Evolutionary conservation across 2,888 invertebrate genomes (phyloP).

Genomic region (Willowsia nigromaculata): DNA sequence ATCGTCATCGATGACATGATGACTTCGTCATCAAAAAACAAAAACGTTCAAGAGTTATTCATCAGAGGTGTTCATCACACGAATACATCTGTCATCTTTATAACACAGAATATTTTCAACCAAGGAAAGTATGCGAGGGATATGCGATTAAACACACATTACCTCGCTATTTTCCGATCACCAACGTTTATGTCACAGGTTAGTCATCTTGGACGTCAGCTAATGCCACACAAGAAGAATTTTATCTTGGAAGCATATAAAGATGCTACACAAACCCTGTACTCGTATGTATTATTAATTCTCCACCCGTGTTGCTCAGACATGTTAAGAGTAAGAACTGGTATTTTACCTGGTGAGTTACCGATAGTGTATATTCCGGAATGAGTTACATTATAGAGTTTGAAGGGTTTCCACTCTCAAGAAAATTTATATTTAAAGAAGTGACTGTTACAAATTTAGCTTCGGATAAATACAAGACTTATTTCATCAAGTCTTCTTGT

Average conservation of each 20-base stretch:
- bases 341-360: constrained; percentile 53
- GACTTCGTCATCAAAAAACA: neutral
- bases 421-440: constrained; percentile 63
- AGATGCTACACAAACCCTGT: constrained; percentile 64
- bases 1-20: constrained; percentile 63
- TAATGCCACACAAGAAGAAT: constrained; percentile 32
- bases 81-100: constrained; percentile 33
- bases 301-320: constrained; percentile 67
- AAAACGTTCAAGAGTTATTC: constrained; percentile 50
- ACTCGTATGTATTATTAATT: constrained; percentile 67
- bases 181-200: constrained; percentile 67
- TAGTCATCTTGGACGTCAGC: constrained; percentile 13
- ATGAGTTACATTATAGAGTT: constrained; percentile 68
- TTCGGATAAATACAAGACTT: neutral
- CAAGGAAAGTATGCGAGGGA: constrained; percentile 61
- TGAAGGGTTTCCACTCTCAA: constrained; percentile 52
- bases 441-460: constrained; percentile 4
- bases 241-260: constrained; percentile 65
- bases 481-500: constrained; percentile 43
- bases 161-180: constrained; percentile 53
- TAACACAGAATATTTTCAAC: constrained; percentile 64
- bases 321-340: constrained; percentile 47
- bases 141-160: constrained; percentile 60
- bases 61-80: constrained; percentile 60
- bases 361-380: constrained; percentile 33